Percentiles rank a stretch among this genome's conserved stretches.
These are phyloP conservation scores for Salarias fasciatus DNA, from an alignment of 2,797 vertebrate genomes.

Conservation along the genomic window DNA sequence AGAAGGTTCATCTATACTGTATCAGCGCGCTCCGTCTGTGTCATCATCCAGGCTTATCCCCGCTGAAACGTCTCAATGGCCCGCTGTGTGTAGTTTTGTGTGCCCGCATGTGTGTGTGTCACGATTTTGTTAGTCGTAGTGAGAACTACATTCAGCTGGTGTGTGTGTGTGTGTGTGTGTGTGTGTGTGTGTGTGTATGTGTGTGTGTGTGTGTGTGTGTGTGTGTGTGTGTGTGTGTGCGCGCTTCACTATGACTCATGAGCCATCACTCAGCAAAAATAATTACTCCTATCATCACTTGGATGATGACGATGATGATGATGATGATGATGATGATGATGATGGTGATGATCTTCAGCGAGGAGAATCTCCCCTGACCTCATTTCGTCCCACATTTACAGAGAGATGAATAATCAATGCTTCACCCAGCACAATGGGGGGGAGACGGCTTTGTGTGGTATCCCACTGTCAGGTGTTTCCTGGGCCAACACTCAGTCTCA, in stretches of 20 bases:
- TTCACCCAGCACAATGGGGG: conserved; percentile 37
- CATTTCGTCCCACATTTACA: conserved; percentile 69
- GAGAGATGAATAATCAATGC: conserved; percentile 67
- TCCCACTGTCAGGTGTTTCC: conserved; percentile 56
- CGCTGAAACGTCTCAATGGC: conserved; percentile 65
- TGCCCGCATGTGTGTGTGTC: conserved; percentile 4
- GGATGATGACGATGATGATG: conserved; percentile 13
- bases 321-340: conserved; percentile 22
- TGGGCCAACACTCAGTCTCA: too few relatives aligned
- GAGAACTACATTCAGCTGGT: too few relatives aligned
- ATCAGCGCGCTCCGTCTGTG: conserved; percentile 60
- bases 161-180: conserved; percentile 13
- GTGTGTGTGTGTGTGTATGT: conserved; percentile 16
- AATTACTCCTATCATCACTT: conserved; percentile 23
- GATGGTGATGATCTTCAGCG: conserved; percentile 58
- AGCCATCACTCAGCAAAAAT: conserved; percentile 23
- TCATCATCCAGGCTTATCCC: conserved; percentile 65
- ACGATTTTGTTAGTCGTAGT: too few relatives aligned
- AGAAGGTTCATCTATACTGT: conserved; percentile 71
- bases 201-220: conserved; percentile 17
- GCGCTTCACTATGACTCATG: conserved; percentile 33
- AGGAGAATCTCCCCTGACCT: conserved; percentile 57
- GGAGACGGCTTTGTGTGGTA: conserved; percentile 50
- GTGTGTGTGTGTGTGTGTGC: conserved; percentile 14
- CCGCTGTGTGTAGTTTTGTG: conserved; percentile 19